These are phyloP conservation scores for Mirounga angustirostris DNA, from an alignment of 2,113 vertebrate genomes.

Conservation along the genomic window DNA sequence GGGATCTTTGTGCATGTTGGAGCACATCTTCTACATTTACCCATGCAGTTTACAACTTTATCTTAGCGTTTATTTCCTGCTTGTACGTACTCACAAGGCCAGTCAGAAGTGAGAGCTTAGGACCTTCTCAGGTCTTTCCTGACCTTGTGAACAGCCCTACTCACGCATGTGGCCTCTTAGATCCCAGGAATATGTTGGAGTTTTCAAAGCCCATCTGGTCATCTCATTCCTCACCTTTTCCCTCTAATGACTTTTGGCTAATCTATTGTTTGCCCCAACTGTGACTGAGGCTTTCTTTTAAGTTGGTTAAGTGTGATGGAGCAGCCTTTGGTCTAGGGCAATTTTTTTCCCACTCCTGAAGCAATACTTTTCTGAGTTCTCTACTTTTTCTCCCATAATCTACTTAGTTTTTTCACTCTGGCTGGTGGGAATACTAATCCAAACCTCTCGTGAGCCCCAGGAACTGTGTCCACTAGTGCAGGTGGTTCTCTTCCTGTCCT, in stretches of 20 bases:
- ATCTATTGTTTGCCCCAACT: neutral
- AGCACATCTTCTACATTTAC: neutral
- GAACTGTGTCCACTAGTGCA: neutral
- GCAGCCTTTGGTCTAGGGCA: neutral
- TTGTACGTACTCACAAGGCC: neutral
- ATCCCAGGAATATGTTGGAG: neutral
- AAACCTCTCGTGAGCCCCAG: neutral
- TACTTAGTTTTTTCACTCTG: neutral
- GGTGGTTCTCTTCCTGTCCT: neutral
- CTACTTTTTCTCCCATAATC: neutral
- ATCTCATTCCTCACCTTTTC: neutral
- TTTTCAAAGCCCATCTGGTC: neutral
- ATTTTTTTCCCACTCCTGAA: neutral
- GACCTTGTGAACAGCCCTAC: neutral
- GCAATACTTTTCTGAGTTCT: neutral
- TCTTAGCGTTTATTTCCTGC: neutral
- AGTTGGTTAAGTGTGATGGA: neutral
- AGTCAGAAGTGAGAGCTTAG: neutral
- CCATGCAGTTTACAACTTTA: neutral
- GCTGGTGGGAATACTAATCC: neutral
- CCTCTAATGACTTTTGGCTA: neutral
- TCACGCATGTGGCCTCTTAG: neutral
- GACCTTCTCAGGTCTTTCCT: neutral
- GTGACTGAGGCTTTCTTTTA: fast-evolving
- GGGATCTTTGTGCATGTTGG: neutral